Evolutionary conservation across 2,797 vertebrate genomes (phyloP), one percentile per base, ranked within the genome.

Genomic region (Chiroxiphia lanceolata): DNA sequence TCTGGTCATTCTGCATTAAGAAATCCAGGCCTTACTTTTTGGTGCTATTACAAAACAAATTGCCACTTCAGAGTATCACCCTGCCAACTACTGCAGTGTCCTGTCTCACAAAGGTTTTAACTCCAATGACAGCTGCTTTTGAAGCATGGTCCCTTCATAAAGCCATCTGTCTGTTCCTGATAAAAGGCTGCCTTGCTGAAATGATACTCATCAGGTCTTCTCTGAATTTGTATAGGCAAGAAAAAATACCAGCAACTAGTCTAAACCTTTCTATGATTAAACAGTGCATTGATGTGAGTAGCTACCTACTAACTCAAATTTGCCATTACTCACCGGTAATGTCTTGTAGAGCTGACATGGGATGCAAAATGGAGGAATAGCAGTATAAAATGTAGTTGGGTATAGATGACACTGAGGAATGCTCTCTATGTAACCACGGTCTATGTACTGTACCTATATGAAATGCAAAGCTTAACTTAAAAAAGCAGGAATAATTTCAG

Each of bases 351-450:
- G 98, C 83, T 98, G 97, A 96, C 99, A 99, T 4, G 99, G 98
- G 60, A 99, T 96, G 92, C 98, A 99, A 85, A 99, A 99, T 27
- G 98, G 98, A 81, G 99, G 98, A 82, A 98, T 96, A 44, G 97
- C 97, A 9, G 98, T 98, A 97, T 98, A 99, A 17, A 99, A 97
- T 34, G 98, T 97, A 80, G 96, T 96, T 33, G 99, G 99, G 84
- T 99, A 99, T 65, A 99, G 98, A 54, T 99, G 99, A 89, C 98
- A 99, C 72, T 98, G 98, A 10, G 98, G 99, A 95, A 99, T 98
- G 97, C 96, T 98, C 97, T 99, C 99, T 70, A 98, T 97, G 61
- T 97, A 97, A 19, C 99, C 99, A 50, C 59, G 98, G 96, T 99
- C 99, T 94, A 99, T 92, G 84, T 99, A 99, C 7, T 97, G 98